Evolutionary conservation across 2,113 vertebrate genomes (phyloP).

Genomic region (Cariama cristata): DNA sequence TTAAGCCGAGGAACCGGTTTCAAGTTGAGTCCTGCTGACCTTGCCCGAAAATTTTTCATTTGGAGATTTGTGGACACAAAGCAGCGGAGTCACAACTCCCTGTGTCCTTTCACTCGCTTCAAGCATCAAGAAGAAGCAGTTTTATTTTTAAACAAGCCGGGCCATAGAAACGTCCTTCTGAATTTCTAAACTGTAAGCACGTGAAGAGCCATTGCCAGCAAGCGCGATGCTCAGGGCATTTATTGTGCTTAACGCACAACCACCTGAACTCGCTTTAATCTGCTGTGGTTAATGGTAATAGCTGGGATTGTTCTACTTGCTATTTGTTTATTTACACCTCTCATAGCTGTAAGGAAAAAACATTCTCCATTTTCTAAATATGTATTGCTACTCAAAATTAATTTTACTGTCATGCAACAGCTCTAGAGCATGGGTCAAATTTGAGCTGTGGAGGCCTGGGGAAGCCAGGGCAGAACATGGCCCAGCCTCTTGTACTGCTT

Average conservation of each 20-base stretch:
- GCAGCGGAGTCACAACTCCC: background rate
- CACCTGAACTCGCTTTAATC: background rate
- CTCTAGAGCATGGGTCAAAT: background rate
- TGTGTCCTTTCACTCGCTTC: background rate
- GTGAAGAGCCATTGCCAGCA: background rate
- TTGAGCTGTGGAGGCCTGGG: background rate
- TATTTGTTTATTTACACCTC: background rate
- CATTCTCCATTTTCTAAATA: background rate
- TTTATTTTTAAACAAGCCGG: slow-evolving; percentile 24
- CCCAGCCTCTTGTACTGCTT: background rate
- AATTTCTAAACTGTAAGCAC: background rate
- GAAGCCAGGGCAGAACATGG: background rate
- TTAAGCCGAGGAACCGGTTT: slow-evolving; percentile 28
- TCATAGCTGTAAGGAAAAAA: background rate
- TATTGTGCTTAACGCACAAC: background rate
- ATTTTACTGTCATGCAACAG: background rate
- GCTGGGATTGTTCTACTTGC: background rate
- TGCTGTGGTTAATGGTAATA: background rate
- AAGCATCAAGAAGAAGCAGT: background rate
- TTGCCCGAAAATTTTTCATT: slow-evolving; percentile 1
- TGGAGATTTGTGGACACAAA: background rate
- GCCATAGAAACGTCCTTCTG: background rate
- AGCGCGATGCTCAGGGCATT: background rate
- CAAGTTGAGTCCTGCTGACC: slow-evolving; percentile 14
- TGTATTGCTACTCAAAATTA: background rate